Evolutionary conservation across 2,797 vertebrate genomes (phyloP).

Genomic region (Percopsis omiscomaycus): DNA sequence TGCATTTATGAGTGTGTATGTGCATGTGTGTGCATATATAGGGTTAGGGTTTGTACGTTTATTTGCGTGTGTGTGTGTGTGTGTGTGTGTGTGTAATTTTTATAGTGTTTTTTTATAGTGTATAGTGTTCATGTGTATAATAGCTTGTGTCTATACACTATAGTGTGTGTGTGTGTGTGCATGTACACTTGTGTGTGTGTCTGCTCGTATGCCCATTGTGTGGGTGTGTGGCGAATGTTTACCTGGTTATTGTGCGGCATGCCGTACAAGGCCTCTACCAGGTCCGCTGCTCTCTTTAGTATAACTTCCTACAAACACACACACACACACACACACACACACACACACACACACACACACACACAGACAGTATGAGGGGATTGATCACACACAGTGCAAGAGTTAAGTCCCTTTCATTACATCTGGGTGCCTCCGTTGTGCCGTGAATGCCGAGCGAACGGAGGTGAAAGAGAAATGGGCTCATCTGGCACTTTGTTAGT

Average conservation of each 20-base stretch:
- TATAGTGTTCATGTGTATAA: too few relatives aligned
- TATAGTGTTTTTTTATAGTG: constrained; percentile 27
- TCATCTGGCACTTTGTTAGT: constrained; percentile 72
- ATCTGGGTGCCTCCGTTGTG: constrained; percentile 68
- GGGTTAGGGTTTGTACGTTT: constrained; percentile 4
- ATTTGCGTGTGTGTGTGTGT: not conserved
- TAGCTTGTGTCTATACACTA: too few relatives aligned
- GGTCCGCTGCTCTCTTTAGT: constrained; percentile 92
- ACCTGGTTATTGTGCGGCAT: constrained; percentile 99
- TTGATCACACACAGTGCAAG: constrained; percentile 63
- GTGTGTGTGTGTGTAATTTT: constrained; percentile 11
- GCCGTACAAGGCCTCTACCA: constrained; percentile 94
- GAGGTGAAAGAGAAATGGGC: constrained; percentile 71
- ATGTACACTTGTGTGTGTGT: too few relatives aligned
- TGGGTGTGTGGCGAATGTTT: not conserved
- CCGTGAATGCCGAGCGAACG: constrained; percentile 69
- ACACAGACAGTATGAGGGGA: constrained; percentile 56
- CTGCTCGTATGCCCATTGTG: too few relatives aligned
- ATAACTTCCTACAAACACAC: constrained; percentile 73
- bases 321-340: too few relatives aligned
- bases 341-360: constrained; percentile 80
- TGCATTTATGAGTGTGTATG: not conserved
- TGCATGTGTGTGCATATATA: constrained; percentile 3
- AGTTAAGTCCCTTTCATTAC: constrained; percentile 76
- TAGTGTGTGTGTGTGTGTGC: too few relatives aligned